These are phyloP conservation scores for Hydropsyche tenuis DNA, from an alignment of 1,140 invertebrate genomes.

Conservation along the genomic window DNA sequence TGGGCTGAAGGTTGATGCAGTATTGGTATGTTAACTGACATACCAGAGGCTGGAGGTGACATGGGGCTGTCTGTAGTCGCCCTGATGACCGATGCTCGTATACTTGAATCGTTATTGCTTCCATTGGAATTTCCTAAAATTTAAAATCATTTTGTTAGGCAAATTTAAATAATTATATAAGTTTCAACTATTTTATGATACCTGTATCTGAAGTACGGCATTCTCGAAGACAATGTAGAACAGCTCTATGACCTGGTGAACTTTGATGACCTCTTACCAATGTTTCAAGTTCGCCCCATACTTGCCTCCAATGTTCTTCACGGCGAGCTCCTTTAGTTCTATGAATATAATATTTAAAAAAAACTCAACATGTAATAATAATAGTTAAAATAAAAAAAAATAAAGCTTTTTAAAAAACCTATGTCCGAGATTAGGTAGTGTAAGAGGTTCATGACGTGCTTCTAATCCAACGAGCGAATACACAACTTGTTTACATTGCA, in stretches of 20 bases:
- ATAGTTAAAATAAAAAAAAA: not conserved
- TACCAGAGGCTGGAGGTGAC: conserved; percentile 67
- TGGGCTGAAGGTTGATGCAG: conserved; percentile 41
- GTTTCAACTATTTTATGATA: not conserved
- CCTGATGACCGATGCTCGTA: conserved; percentile 73
- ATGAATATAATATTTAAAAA: not conserved
- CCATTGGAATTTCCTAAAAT: conserved; percentile 36
- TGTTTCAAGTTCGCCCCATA: conserved; percentile 90
- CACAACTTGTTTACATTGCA: conserved; percentile 88
- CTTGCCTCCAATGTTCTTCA: conserved; percentile 88
- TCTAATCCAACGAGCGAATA: conserved; percentile 83
- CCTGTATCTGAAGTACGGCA: conserved; percentile 66
- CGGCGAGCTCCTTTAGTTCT: conserved; percentile 69
- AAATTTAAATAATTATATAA: not conserved
- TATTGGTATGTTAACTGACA: conserved; percentile 46
- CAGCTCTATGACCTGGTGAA: conserved; percentile 73
- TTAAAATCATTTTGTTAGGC: not conserved
- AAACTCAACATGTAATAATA: no score
- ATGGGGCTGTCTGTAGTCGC: conserved; percentile 84
- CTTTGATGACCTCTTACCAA: conserved; percentile 78
- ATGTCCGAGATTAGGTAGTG: conserved; percentile 52
- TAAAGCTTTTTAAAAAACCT: conserved; percentile 39
- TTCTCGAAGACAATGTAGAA: conserved; percentile 86
- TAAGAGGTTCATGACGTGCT: conserved; percentile 79
- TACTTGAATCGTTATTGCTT: conserved; percentile 51